These are phyloP conservation scores for Rhamphomyia laevipes DNA, from an alignment of 2,888 invertebrate species.

Conservation along the genomic window DNA sequence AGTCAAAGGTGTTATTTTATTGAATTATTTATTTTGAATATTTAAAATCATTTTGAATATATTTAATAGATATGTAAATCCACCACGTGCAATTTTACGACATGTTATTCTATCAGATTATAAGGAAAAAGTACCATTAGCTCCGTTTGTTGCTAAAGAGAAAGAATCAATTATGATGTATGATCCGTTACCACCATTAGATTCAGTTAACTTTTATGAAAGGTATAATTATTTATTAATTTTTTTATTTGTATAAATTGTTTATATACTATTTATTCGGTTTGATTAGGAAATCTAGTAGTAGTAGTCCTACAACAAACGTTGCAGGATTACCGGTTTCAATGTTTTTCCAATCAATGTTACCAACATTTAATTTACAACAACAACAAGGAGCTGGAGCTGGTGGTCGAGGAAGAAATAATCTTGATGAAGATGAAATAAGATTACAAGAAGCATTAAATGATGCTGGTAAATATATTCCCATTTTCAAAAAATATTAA, in stretches of 20 bases:
- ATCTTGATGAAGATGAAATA: background rate
- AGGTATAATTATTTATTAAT: slow-evolving; percentile 26
- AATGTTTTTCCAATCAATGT: slow-evolving; percentile 59
- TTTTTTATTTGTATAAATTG: background rate
- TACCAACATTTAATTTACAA: slow-evolving; percentile 50
- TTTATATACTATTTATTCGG: background rate
- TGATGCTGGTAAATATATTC: background rate
- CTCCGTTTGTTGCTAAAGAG: slow-evolving; percentile 33
- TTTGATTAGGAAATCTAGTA: slow-evolving; percentile 28
- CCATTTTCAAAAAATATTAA: background rate
- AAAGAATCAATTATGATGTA: slow-evolving; percentile 49
- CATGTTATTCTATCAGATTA: slow-evolving; percentile 39
- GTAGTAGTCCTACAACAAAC: slow-evolving; percentile 26
- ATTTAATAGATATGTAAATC: slow-evolving; percentile 14
- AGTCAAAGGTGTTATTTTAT: slow-evolving; percentile 40
- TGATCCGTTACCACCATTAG: slow-evolving; percentile 67
- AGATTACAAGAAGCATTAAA: background rate
- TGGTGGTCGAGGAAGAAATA: background rate
- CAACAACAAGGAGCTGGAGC: slow-evolving; percentile 12
- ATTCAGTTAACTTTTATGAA: slow-evolving; percentile 60
- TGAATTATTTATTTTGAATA: background rate
- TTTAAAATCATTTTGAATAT: background rate
- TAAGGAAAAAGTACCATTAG: slow-evolving; percentile 39
- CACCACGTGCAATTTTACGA: slow-evolving; percentile 33
- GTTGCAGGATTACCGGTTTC: slow-evolving; percentile 38